Conservation (phyloP, 2,797 vertebrate species). For the Kryptolebias ocellatus region DNA sequence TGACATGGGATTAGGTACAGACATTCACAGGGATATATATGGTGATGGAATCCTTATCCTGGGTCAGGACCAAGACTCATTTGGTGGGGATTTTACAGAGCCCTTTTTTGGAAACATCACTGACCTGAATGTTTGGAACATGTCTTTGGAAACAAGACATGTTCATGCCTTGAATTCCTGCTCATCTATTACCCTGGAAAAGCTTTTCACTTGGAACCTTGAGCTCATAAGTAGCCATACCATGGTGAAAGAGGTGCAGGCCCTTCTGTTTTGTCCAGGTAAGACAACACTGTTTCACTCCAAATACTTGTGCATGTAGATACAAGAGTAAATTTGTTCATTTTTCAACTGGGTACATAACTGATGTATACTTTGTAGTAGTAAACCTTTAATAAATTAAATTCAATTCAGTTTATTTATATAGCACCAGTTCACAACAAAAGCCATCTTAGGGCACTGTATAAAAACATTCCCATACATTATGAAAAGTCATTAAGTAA, state of each 20-base stretch:
- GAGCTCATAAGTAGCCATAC: constrained; percentile 69
- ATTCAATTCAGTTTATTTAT: no score
- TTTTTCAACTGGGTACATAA: not conserved
- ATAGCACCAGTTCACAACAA: no score
- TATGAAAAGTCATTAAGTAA: no score
- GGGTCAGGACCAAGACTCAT: constrained; percentile 92
- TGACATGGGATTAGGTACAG: constrained; percentile 65
- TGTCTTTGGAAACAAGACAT: constrained; percentile 72
- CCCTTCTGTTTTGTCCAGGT: constrained; percentile 82
- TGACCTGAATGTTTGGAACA: constrained; percentile 85
- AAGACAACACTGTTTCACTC: constrained; percentile 16
- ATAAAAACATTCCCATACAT: no score
- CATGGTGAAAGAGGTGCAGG: constrained; percentile 65
- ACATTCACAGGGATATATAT: constrained; percentile 77
- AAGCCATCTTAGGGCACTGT: no score
- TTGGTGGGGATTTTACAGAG: constrained; percentile 91
- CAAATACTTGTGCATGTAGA: not conserved
- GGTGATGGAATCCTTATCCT: constrained; percentile 87
- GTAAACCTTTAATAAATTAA: not conserved
- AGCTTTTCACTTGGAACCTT: constrained; percentile 82
- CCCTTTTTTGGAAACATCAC: constrained; percentile 93
- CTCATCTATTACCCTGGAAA: constrained; percentile 40
- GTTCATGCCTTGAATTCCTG: constrained; percentile 79
- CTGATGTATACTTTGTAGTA: not conserved
- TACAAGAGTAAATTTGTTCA: not conserved